Evolutionary conservation across 1,140 invertebrate species (phyloP), one percentile per base, ranked within the genome.

Genomic region (Calosoma granatense): DNA sequence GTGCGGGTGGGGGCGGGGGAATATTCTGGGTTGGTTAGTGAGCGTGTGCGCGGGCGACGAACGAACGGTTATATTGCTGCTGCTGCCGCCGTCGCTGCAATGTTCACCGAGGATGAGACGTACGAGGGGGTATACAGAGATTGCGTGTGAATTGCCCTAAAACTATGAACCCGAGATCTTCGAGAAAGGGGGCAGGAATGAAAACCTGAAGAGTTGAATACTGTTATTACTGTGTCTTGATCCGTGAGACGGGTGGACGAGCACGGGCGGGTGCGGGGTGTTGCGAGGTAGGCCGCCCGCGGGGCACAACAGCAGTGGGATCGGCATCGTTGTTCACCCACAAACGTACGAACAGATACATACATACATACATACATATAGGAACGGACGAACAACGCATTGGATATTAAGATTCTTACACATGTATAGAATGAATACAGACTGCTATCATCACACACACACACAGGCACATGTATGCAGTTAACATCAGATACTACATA

Each of bases 131-230:
- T 36, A 6, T 36, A 36, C 26, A 36, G 26, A 36, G 26, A 36
- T 47, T 47, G 41, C 41, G 41, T 47, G 41, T 47, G 41, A 47
- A 47, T 47, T 47, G 41, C 41, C 41, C 41, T 47, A 47, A 47
- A 47, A 47, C 41, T 47, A 47, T 47, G 41, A 47, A 47, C 9
- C 17, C 41, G 41, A 17, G 41, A 12, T 47, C 41, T 47, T 17
- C 41, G 41, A 47, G 41, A 47, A 47, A 47, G 41, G 41, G 41
- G 41, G 41, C 41, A 47, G 41, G 41, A 47, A 47, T 47, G 41
- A 47, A 47, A 47, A 11, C 41, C 15, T 47, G 41, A 47, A 47
- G 41, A 47, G 41, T 47, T 47, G 41, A 47, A 47, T 47, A 47
- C 41, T 47, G 41, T 47, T 47, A 47, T 47, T 47, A 47, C 41